These are phyloP conservation scores for Drosophila aldrichi DNA, from an alignment of 2,888 invertebrate species.

Conservation along the genomic window DNA sequence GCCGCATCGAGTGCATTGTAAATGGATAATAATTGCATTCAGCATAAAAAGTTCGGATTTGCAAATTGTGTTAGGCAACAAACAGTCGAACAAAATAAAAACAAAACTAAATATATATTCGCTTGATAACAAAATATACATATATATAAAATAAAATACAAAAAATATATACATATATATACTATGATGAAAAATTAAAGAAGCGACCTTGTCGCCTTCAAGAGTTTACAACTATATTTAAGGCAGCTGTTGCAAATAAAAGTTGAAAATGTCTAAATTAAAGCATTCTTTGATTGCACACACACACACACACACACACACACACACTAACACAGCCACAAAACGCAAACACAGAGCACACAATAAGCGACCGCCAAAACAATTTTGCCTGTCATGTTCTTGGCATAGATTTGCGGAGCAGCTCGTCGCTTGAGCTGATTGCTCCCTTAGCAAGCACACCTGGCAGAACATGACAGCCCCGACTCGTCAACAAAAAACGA, in stretches of 20 bases:
- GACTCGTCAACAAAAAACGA: slow-evolving; percentile 25
- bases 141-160: slow-evolving; percentile 13
- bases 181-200: slow-evolving; percentile 16
- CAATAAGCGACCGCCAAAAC: slow-evolving; percentile 44
- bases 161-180: slow-evolving; percentile 19
- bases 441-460: slow-evolving; percentile 68
- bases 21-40: slow-evolving; percentile 79
- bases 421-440: slow-evolving; percentile 57
- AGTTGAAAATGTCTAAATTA: slow-evolving; percentile 62
- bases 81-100: slow-evolving; percentile 14
- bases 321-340: not conserved
- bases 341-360: slow-evolving; percentile 17
- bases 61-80: slow-evolving; percentile 57
- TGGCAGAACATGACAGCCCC: slow-evolving; percentile 23
- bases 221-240: slow-evolving; percentile 62
- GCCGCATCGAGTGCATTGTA: slow-evolving; percentile 75
- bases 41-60: slow-evolving; percentile 67
- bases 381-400: slow-evolving; percentile 61
- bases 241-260: slow-evolving; percentile 73
- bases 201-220: slow-evolving; percentile 36
- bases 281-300: slow-evolving; percentile 24
- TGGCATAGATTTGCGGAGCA: slow-evolving; percentile 65
- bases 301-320: slow-evolving; percentile 7
- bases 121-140: slow-evolving; percentile 35
- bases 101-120: slow-evolving; percentile 41